phyloP scores from a whole-genome alignment of 2,113 vertebrate genomes.

The Platycercus adscitus region DNA sequence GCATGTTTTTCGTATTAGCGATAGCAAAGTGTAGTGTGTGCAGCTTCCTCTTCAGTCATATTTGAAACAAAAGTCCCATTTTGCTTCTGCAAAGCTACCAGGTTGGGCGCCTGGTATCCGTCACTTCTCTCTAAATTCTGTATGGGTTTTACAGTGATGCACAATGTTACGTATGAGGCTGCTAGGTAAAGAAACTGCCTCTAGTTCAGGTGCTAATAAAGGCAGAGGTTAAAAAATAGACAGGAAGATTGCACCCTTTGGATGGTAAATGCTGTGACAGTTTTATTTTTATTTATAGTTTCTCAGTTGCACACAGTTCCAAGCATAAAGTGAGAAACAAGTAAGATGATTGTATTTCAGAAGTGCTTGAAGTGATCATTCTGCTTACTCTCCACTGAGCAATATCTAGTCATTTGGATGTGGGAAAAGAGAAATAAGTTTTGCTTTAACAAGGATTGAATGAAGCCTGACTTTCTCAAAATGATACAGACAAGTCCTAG shows the following conservation, averaged over 20 bases:
- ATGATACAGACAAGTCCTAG: background rate
- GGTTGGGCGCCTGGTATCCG: background rate
- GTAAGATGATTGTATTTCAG: background rate
- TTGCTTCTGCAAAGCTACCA: background rate
- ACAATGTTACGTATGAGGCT: background rate
- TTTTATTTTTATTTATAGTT: background rate
- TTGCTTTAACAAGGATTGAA: background rate
- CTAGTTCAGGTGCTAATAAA: background rate
- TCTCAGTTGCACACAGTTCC: background rate
- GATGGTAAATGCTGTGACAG: background rate
- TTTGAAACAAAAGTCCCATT: background rate
- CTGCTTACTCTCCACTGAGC: background rate
- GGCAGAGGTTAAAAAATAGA: background rate
- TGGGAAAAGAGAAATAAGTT: background rate
- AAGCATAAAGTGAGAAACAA: background rate
- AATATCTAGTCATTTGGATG: background rate
- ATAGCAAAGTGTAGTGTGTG: background rate
- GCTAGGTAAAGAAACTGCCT: background rate
- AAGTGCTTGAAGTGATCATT: background rate
- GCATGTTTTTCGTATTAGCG: accelerated
- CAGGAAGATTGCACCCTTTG: background rate
- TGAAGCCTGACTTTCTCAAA: background rate
- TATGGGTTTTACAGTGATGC: background rate
- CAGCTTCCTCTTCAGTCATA: background rate
- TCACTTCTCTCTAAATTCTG: background rate